Evolutionary conservation across 2,113 vertebrate species (phyloP), one percentile per base, ranked within the genome.

Genomic region (Tonatia bakeri): DNA sequence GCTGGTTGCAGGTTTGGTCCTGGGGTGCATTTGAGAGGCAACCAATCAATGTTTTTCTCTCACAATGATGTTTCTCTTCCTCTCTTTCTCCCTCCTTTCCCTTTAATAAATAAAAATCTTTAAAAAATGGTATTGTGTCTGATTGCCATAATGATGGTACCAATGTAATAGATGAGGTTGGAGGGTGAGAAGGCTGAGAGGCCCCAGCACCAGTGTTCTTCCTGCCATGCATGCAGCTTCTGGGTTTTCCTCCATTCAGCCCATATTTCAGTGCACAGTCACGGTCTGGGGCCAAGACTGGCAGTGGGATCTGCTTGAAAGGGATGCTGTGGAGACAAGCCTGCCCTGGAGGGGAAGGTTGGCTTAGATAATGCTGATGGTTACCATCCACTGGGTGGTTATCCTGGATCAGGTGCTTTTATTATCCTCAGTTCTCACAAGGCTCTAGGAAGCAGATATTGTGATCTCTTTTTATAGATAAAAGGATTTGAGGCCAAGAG

Each of bases 361-460:
- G 16, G 59, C 54, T 77, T 47, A 50, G 54, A 61, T 31, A 5
- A 15, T 45, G 38, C 45, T 56, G 11, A 47, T 8, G 19, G 52
- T 22, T 16, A 3, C 69, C 0, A 0, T 33, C 54, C 2, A 1
- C 28, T 4, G 6, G 0, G 5, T 15, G 45, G 10, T 70, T 77
- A 38, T 72, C 86, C 4, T 87, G n/a, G 70, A 11, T 43, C 52
- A 82, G 26, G 10, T 9, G 14, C 24, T 45, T 50, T 90, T 13
- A 19, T 79, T 87, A 84, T 24, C 13, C 28, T 56, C 20, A n/a
- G 61, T 33, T 67, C 45, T 84, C 31, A 36, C 33, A 54, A 13
- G 9, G 24, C 81, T 31, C 3, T 13, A 5, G 0, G 2, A 65
- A 65, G 76, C 0, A 80, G 56, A 52, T 43, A 70, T 70, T 70